A percentile compares a stretch with the other conserved stretches of the same genome.
Conservation (phyloP, 2,888 invertebrate species). For the Ernsta delagoae region DNA sequence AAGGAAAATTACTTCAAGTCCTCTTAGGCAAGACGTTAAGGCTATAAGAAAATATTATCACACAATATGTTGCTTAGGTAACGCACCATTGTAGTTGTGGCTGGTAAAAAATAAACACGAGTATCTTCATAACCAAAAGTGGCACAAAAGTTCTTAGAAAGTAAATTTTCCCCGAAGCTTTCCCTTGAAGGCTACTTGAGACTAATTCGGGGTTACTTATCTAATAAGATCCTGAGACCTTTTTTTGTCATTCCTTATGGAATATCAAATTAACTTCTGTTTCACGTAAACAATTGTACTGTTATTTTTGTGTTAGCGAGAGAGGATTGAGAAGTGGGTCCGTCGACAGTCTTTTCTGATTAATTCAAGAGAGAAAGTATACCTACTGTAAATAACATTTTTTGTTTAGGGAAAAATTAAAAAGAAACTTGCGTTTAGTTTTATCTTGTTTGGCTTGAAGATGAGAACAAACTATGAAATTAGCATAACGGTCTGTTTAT, state of each 20-base stretch:
- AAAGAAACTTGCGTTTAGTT: background rate
- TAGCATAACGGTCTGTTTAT: no score
- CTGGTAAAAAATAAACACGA: background rate
- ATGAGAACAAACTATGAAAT: background rate
- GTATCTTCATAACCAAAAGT: background rate
- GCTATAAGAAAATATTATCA: no score
- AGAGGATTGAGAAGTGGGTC: constrained; percentile 16
- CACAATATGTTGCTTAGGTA: no score
- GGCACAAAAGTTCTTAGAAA: background rate
- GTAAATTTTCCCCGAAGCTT: background rate
- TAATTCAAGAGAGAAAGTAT: constrained; percentile 19
- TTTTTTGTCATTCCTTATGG: constrained; percentile 11
- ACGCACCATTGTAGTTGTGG: background rate
- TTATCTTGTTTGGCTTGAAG: background rate
- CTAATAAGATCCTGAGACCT: background rate
- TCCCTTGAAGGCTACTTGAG: background rate
- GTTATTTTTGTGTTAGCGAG: constrained; percentile 27
- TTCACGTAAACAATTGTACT: constrained; percentile 18
- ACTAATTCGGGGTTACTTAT: constrained; percentile 9
- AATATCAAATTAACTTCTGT: constrained; percentile 28
- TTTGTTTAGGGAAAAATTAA: constrained; percentile 6
- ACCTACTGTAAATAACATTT: background rate
- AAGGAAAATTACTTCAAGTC: no score
- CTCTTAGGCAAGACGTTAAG: no score
- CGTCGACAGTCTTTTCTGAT: constrained; percentile 17